Conservation (phyloP, 2,888 invertebrate species). For the Catonia carolina region DNA sequence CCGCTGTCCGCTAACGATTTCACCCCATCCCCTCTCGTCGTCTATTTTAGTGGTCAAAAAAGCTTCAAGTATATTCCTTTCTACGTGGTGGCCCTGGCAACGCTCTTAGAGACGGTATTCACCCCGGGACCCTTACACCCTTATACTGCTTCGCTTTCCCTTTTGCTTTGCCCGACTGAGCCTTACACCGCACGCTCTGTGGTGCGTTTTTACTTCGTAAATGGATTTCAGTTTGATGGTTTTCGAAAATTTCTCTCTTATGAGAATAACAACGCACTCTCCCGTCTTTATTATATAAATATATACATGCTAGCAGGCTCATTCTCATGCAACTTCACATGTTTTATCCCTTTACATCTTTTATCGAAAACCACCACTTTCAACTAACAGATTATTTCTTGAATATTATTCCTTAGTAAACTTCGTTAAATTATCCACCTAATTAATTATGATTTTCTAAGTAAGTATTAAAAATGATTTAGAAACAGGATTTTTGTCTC, state of each 20-base stretch:
- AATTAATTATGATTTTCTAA: too few species aligned
- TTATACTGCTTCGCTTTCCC: too few species aligned
- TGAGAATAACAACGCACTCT: neutral
- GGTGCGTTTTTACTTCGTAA: conserved; percentile 24
- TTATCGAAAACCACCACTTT: too few species aligned
- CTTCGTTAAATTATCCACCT: too few species aligned
- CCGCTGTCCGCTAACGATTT: conserved; percentile 26
- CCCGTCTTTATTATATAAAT: neutral
- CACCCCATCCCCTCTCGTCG: conserved; percentile 3
- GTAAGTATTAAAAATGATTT: too few species aligned
- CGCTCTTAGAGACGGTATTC: conserved; percentile 15
- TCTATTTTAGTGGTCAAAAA: conserved; percentile 30
- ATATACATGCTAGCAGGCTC: too few species aligned
- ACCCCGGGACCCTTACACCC: conserved; percentile 10
- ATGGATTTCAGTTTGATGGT: conserved; percentile 31
- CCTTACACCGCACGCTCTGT: conserved; percentile 10
- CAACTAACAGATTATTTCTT: too few species aligned
- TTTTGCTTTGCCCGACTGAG: neutral
- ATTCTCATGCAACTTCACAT: too few species aligned
- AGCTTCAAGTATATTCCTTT: conserved; percentile 25
- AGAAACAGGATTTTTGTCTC: too few species aligned
- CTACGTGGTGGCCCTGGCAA: conserved; percentile 26
- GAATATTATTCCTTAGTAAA: too few species aligned
- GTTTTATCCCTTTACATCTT: too few species aligned
- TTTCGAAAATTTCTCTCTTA: conserved; percentile 23